Percentiles rank a stretch among this genome's conserved stretches.
phyloP scores from a whole-genome alignment of 1,140 invertebrate species.

The Stratiolaelaps scimitus region DNA sequence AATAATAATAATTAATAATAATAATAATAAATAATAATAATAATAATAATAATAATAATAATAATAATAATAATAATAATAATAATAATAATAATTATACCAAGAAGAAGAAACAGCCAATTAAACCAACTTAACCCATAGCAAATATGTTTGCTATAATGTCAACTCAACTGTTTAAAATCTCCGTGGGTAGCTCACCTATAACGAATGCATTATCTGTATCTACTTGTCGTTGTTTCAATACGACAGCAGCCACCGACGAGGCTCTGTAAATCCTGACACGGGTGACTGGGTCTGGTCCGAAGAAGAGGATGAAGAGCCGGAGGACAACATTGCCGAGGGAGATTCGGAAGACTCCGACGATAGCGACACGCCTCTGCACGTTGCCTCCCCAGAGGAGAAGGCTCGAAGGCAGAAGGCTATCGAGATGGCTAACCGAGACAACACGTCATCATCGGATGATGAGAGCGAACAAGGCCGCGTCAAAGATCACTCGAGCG shows the following conservation, averaged over 20 bases:
- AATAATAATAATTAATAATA: too few species aligned
- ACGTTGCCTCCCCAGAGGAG: slow-evolving; percentile 8
- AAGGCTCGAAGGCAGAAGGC: slow-evolving; percentile 4
- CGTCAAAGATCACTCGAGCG: too few species aligned
- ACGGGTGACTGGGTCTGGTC: slow-evolving; percentile 98
- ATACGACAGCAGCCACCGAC: slow-evolving; percentile 68
- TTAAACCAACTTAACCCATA: too few species aligned
- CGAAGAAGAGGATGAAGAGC: slow-evolving; percentile 50
- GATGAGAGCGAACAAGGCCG: not conserved
- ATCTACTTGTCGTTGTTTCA: slow-evolving; percentile 40
- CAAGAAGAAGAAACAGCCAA: too few species aligned
- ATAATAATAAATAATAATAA: too few species aligned
- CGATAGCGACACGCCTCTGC: not conserved
- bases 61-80: too few species aligned
- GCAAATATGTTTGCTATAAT: too few species aligned
- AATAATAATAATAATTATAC: too few species aligned
- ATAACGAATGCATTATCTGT: too few species aligned
- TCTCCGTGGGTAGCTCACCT: too few species aligned
- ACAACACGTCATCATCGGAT: slow-evolving; percentile 3
- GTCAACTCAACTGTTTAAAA: too few species aligned
- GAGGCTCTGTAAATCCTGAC: slow-evolving; percentile 78
- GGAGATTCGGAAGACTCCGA: not conserved
- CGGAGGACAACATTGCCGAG: not conserved
- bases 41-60: too few species aligned
- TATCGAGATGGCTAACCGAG: slow-evolving; percentile 10